Conservation (phyloP, 2,888 invertebrate genomes). For the Hecatera dysodea region DNA sequence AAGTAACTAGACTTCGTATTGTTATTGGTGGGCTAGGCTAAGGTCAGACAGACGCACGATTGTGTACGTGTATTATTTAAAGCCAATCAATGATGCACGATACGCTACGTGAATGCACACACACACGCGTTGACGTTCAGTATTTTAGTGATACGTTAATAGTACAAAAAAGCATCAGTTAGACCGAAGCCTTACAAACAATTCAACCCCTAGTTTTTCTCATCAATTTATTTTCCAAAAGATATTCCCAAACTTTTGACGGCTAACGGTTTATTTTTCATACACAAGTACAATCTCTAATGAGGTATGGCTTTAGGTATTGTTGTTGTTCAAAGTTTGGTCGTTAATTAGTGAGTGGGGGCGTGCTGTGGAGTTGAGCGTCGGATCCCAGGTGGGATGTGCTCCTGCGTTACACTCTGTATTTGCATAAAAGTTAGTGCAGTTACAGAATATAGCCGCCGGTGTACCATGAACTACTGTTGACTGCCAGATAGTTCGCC, state of each 20-base stretch:
- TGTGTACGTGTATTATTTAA: not conserved
- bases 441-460: conserved; percentile 72
- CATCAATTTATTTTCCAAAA: conserved; percentile 50
- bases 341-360: conserved; percentile 81
- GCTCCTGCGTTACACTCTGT: conserved; percentile 73
- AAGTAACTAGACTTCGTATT: conserved; percentile 14
- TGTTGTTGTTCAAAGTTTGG: conserved; percentile 78
- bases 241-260: conserved; percentile 53
- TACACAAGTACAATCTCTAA: conserved; percentile 71
- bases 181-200: conserved; percentile 23
- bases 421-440: conserved; percentile 83
- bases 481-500: conserved; percentile 56
- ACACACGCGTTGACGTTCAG: not conserved
- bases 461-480: conserved; percentile 68
- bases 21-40: too few species aligned
- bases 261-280: conserved; percentile 61
- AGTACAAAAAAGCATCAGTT: not conserved
- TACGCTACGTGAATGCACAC: not conserved
- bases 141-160: not conserved
- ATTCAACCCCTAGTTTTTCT: conserved; percentile 23
- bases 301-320: conserved; percentile 76
- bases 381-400: conserved; percentile 81
- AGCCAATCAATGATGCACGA: conserved; percentile 4
- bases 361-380: conserved; percentile 69
- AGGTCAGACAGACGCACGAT: not conserved